Conservation (phyloP, 2,113 vertebrate species). For the Malurus cyaneus region DNA sequence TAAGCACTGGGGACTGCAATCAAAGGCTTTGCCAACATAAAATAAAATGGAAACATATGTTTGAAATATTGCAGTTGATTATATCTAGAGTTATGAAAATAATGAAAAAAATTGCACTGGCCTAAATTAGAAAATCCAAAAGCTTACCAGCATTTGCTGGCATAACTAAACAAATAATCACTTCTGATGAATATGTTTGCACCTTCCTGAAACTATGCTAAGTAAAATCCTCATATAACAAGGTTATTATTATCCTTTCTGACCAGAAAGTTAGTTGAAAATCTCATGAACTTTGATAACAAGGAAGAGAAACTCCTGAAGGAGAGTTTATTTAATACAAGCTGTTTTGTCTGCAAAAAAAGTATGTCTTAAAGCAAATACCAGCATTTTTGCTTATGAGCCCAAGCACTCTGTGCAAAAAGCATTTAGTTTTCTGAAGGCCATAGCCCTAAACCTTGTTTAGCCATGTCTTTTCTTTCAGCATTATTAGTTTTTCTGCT, state of each 20-base stretch:
- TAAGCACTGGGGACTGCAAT: constrained; percentile 47
- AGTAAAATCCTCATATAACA: constrained; percentile 11
- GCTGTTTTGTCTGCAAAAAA: neutral
- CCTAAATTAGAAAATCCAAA: constrained; percentile 52
- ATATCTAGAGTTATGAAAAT: constrained; percentile 49
- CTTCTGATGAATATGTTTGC: constrained; percentile 7
- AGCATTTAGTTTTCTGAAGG: neutral
- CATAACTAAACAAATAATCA: constrained; percentile 59
- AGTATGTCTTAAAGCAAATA: neutral
- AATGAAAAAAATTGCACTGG: constrained; percentile 22
- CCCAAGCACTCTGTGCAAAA: neutral
- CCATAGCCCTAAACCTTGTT: neutral
- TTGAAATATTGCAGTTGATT: constrained; percentile 60
- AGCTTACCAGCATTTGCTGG: constrained; percentile 43
- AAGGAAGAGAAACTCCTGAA: neutral
- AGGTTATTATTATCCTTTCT: constrained; percentile 4
- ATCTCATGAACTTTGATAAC: constrained; percentile 1
- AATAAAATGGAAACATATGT: constrained; percentile 65
- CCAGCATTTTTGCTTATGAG: neutral
- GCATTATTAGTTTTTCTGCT: neutral
- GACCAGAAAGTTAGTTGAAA: constrained; percentile 4
- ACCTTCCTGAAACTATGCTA: neutral
- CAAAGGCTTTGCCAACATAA: constrained; percentile 56
- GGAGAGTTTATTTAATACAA: neutral
- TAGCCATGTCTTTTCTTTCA: neutral